Evolutionary conservation across 2,797 vertebrate species (phyloP).

Genomic region (Cuculus canorus): DNA sequence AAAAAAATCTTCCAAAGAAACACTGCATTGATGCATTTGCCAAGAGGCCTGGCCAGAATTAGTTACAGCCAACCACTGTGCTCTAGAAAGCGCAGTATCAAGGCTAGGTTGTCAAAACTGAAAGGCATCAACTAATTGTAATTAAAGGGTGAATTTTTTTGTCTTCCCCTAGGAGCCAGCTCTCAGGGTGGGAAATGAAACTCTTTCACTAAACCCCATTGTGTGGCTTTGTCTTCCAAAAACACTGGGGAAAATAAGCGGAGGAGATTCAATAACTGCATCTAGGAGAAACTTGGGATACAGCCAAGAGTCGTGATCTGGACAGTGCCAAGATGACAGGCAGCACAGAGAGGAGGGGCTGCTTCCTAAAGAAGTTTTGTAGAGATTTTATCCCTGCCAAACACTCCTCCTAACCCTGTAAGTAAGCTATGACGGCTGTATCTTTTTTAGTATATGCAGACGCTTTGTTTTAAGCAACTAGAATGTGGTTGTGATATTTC

Average conservation of each 20-base stretch:
- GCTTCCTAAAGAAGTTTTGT: constrained; percentile 38
- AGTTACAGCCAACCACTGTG: neutral
- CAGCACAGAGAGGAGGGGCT: constrained; percentile 6
- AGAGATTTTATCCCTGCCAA: constrained; percentile 34
- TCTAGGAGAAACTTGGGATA: constrained; percentile 36
- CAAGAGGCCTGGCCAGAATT: neutral
- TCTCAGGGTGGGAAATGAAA: constrained; percentile 16
- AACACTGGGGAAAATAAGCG: constrained; percentile 6
- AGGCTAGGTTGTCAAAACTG: neutral
- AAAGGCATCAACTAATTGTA: neutral
- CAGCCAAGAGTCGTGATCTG: constrained; percentile 65
- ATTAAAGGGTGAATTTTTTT: neutral
- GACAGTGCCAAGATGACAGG: constrained; percentile 52
- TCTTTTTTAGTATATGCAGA: constrained; percentile 7
- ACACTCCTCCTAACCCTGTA: neutral
- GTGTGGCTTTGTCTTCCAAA: constrained; percentile 45
- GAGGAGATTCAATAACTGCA: constrained; percentile 37
- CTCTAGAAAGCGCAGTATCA: neutral
- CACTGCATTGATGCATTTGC: neutral
- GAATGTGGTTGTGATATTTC: neutral
- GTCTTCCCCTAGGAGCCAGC: neutral
- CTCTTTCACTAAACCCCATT: constrained; percentile 22
- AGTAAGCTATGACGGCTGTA: neutral
- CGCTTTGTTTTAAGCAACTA: neutral
- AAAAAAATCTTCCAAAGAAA: neutral